Evolutionary conservation across 2,888 invertebrate species (phyloP), one percentile per base, ranked within the genome.

Genomic region (Hirudinaria manillensis): DNA sequence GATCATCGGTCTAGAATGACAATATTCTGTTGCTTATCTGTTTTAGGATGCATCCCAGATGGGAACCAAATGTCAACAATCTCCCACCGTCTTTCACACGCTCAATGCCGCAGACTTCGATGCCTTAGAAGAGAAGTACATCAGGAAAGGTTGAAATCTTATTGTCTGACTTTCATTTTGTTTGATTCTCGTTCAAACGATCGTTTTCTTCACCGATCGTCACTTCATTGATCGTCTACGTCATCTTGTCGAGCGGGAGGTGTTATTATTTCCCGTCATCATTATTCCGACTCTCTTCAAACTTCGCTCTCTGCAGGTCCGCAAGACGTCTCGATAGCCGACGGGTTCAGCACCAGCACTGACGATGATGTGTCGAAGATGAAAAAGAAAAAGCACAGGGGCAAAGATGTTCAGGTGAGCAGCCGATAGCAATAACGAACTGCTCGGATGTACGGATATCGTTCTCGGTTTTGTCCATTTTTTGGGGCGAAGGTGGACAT

Each of bases 291-390:
- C n/a, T n/a, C n/a, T n/a, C n/a, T n/a, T n/a, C n/a, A n/a, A n/a
- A n/a, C 10, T 3, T 36, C 10, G 36, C 10, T 45, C 45, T 45
- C 13, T 10, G 13, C 38, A 27, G 51, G 45, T 53, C 71, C 72
- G 10, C 32, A 51, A 24, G 75, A 71, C 7, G 67, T 75, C n/a
- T 29, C 70, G 19, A 75, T 70, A 34, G 77, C 72, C 74, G 53
- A 76, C 10, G 73, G 72, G 16, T 36, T 68, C 34, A 78, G 76
- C 45, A 76, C 77, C 0, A 72, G 76, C 19, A 74, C 76, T 10
- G 68, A 70, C 7, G 78, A 76, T 67, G 78, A 77, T 72, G 67
- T 61, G 7, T 77, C 53, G 10, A 76, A 77, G 16, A 75, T 45
- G 3, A 55, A 24, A 16, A 67, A 72, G 55, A 72, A 53, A 32